Evolutionary conservation across 2,797 vertebrate species (phyloP).

Genomic region (Streptopelia turtur): DNA sequence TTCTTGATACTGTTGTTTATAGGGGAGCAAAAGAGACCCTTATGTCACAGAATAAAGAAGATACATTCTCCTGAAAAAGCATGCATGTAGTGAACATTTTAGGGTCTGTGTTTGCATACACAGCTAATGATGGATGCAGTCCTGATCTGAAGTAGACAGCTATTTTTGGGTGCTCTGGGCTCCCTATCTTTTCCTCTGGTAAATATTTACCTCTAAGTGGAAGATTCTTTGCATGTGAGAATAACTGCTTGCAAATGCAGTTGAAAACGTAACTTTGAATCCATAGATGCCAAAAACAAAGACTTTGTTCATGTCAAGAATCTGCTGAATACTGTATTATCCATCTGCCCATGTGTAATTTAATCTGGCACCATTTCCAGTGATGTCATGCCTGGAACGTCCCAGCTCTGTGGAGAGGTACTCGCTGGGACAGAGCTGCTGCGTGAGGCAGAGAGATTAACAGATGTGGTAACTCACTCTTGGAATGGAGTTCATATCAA

Average conservation of each 20-base stretch:
- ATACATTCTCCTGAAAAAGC: background rate
- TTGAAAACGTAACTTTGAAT: slow-evolving; percentile 2
- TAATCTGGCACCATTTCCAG: slow-evolving; percentile 45
- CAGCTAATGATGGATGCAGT: background rate
- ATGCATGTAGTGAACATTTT: background rate
- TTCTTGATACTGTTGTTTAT: background rate
- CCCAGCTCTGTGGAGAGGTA: slow-evolving; percentile 35
- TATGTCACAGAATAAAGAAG: background rate
- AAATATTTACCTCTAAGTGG: background rate
- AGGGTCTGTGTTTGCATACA: background rate
- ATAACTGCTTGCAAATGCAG: background rate
- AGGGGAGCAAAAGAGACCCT: background rate
- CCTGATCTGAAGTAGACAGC: background rate
- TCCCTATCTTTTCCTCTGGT: background rate
- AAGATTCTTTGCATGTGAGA: background rate
- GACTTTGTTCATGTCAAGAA: slow-evolving; percentile 13
- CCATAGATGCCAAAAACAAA: background rate
- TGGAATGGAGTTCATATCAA: background rate
- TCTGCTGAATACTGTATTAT: slow-evolving; percentile 42
- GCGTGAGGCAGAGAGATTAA: slow-evolving; percentile 1
- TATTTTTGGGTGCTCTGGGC: background rate
- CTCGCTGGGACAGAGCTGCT: background rate
- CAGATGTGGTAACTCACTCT: slow-evolving; percentile 42
- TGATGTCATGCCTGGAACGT: slow-evolving; percentile 66
- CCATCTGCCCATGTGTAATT: slow-evolving; percentile 55